Percentiles rank a stretch among this genome's conserved stretches.
These are phyloP conservation scores for Hippoglossus hippoglossus DNA, from an alignment of 2,797 vertebrate genomes.

Conservation along the genomic window DNA sequence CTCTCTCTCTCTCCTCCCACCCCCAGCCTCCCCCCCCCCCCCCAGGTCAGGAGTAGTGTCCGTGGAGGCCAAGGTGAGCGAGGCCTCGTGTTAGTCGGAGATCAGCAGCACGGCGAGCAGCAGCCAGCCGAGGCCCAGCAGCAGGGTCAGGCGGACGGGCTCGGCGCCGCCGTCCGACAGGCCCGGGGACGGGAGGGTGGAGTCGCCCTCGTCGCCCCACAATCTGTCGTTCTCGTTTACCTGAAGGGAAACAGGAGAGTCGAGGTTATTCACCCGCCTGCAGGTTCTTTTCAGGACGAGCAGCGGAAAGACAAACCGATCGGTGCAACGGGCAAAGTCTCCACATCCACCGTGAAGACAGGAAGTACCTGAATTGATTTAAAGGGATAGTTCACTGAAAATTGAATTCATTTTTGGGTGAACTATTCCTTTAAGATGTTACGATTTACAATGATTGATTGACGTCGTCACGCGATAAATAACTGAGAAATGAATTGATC, in stretches of 20 bases:
- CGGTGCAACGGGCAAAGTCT: no score
- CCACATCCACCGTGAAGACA: no score
- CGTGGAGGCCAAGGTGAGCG: conserved; percentile 24
- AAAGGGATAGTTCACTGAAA: no score
- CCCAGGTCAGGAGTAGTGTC: conserved; percentile 52
- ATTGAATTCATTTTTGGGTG: no score
- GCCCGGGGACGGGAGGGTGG: conserved; percentile 85
- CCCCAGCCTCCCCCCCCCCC: conserved; percentile 8
- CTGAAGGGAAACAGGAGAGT: conserved; percentile 45
- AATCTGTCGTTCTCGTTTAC: conserved; percentile 83
- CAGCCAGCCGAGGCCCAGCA: conserved; percentile 64
- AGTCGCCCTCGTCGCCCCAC: conserved; percentile 80
- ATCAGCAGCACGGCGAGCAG: conserved; percentile 62
- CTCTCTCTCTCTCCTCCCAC: not conserved
- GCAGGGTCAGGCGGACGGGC: conserved; percentile 35
- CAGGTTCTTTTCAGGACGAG: not conserved
- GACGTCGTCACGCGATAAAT: no score
- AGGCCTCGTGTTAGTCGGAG: conserved; percentile 53
- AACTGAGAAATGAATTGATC: no score
- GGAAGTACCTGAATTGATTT: no score
- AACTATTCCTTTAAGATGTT: no score
- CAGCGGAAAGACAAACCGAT: not conserved
- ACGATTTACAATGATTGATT: no score
- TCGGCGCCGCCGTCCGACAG: conserved; percentile 73
- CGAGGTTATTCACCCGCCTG: not conserved